These are phyloP conservation scores for Cantharis rufa DNA, from an alignment of 2,888 invertebrate genomes.

Conservation along the genomic window DNA sequence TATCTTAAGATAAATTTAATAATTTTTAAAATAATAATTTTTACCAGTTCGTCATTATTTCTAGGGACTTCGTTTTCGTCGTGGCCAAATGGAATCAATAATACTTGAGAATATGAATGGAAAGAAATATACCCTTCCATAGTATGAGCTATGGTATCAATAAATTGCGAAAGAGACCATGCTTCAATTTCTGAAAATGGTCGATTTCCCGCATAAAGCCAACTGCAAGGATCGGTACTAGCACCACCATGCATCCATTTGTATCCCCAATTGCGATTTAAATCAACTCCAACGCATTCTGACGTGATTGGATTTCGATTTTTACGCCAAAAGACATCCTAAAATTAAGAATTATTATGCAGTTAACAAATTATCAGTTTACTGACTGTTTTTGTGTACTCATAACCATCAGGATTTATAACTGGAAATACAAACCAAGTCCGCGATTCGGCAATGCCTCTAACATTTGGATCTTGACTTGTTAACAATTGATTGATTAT, in stretches of 20 bases:
- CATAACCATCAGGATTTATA: constrained; percentile 75
- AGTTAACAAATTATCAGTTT: neutral
- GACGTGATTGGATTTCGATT: constrained; percentile 62
- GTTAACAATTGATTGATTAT: constrained; percentile 73
- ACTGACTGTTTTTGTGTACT: constrained; percentile 58
- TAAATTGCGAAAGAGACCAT: constrained; percentile 59
- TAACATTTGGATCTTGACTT: constrained; percentile 60
- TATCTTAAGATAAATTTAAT: neutral
- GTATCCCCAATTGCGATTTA: constrained; percentile 35
- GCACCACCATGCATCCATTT: constrained; percentile 52
- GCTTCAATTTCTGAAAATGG: constrained; percentile 76
- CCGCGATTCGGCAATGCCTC: constrained; percentile 64
- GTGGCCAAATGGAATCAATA: constrained; percentile 73
- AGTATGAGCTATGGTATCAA: constrained; percentile 55
- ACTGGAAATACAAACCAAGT: constrained; percentile 79
- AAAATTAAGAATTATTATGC: neutral
- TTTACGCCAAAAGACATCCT: constrained; percentile 43
- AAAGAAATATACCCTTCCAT: constrained; percentile 70
- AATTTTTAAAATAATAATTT: constrained; percentile 22
- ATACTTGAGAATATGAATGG: constrained; percentile 74
- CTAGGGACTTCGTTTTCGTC: constrained; percentile 59
- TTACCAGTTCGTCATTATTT: constrained; percentile 64
- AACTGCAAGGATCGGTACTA: constrained; percentile 63
- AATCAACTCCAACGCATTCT: constrained; percentile 67
- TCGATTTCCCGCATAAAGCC: constrained; percentile 67